Conservation (phyloP, 2,797 vertebrate species). For the Lacerta agilis region DNA sequence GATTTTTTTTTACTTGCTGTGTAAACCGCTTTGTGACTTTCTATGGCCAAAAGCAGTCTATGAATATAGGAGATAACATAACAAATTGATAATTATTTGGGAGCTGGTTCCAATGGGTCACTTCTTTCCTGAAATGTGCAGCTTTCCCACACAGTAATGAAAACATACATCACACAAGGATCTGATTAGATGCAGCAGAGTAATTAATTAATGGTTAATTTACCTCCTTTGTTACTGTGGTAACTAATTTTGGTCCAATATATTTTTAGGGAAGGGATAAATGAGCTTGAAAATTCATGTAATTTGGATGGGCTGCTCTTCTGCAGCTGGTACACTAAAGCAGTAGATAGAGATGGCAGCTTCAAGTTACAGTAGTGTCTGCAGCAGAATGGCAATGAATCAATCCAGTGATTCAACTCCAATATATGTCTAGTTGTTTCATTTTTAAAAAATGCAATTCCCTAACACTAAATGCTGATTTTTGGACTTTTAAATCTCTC, state of each 20-base stretch:
- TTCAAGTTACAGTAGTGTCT: background rate
- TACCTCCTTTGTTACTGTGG: background rate
- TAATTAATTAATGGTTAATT: conserved; percentile 7
- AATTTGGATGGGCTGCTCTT: background rate
- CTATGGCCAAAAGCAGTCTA: too few relatives aligned
- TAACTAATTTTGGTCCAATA: conserved; percentile 5
- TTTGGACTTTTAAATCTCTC: background rate
- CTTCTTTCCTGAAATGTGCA: too few relatives aligned
- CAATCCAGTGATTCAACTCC: background rate
- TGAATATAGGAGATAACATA: background rate
- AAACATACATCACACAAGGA: background rate
- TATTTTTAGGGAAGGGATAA: background rate
- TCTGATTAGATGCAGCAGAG: background rate
- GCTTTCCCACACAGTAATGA: background rate
- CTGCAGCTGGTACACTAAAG: background rate
- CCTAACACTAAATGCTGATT: background rate
- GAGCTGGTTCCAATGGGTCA: background rate
- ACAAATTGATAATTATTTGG: background rate
- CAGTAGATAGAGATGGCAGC: background rate
- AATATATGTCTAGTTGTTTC: background rate
- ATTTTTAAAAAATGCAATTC: background rate
- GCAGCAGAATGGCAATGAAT: background rate
- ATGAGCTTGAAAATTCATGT: conserved; percentile 1
- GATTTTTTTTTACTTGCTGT: background rate
- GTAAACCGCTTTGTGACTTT: too few relatives aligned